Evolutionary conservation across 2,888 invertebrate genomes (phyloP).

Genomic region (Mesoligia furuncula): DNA sequence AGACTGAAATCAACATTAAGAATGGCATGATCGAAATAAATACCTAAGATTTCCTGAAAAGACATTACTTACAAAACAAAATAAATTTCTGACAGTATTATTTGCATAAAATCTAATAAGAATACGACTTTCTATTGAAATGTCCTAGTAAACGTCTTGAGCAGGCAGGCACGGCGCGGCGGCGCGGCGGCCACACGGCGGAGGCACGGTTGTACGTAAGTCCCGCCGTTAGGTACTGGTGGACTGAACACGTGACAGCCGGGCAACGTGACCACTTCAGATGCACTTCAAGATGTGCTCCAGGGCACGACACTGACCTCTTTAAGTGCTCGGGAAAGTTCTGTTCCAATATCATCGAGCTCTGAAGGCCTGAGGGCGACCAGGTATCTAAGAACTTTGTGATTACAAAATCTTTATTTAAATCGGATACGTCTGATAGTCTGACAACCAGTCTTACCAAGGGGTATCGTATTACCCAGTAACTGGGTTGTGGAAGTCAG

Average conservation of each 20-base stretch:
- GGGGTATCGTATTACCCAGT: too few relatives aligned
- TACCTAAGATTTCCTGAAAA: background rate
- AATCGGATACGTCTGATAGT: background rate
- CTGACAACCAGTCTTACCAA: too few relatives aligned
- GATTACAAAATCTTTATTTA: constrained; percentile 18
- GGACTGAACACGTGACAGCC: constrained; percentile 54
- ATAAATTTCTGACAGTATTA: constrained; percentile 12
- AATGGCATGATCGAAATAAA: background rate
- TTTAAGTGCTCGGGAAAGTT: constrained; percentile 54
- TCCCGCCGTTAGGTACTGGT: constrained; percentile 36
- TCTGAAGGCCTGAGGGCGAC: constrained; percentile 11
- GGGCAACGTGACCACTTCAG: constrained; percentile 64
- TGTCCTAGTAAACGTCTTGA: constrained; percentile 54
- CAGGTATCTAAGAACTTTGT: constrained; percentile 23
- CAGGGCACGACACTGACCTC: constrained; percentile 47
- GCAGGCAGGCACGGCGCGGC: constrained; percentile 42
- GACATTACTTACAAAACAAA: background rate
- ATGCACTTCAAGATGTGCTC: constrained; percentile 61
- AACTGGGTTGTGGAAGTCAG: too few relatives aligned
- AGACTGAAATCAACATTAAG: background rate
- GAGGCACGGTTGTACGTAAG: constrained; percentile 30
- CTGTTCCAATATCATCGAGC: constrained; percentile 22
- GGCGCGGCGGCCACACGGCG: background rate
- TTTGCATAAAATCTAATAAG: constrained; percentile 48
- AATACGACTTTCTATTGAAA: constrained; percentile 45